Conservation (phyloP, 2,888 invertebrate genomes). For the Morpho deidamia region DNA sequence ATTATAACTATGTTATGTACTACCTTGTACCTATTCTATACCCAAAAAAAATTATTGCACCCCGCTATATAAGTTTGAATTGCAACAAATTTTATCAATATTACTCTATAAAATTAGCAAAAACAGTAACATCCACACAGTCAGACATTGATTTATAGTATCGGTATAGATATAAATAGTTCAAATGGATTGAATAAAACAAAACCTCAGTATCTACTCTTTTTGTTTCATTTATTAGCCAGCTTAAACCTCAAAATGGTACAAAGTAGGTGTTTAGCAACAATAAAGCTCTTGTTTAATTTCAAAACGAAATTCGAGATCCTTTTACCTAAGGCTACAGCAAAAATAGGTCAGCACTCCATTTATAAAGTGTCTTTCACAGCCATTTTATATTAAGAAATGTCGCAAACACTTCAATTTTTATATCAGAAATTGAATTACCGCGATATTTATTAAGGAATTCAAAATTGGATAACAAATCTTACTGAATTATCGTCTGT, state of each 20-base stretch:
- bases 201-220: not conserved
- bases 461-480: not conserved
- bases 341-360: constrained; percentile 22
- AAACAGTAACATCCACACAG: too few species aligned
- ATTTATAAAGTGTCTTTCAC: constrained; percentile 22
- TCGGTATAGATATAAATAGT: not conserved
- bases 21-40: too few species aligned
- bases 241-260: not conserved
- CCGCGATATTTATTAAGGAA: not conserved
- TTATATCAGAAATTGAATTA: constrained; percentile 8
- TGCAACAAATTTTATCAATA: too few species aligned
- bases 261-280: constrained; percentile 5
- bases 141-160: too few species aligned
- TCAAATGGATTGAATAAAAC: not conserved
- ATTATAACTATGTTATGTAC: too few species aligned
- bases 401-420: constrained; percentile 20
- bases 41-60: too few species aligned
- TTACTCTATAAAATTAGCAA: too few species aligned
- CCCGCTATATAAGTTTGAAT: too few species aligned
- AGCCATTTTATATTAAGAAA: constrained; percentile 19
- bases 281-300: constrained; percentile 14
- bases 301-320: constrained; percentile 16
- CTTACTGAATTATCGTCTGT: too few species aligned
- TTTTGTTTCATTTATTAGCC: not conserved
- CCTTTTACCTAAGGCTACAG: constrained; percentile 12